Evolutionary conservation across 2,888 invertebrate species (phyloP), one percentile per base, ranked within the genome.

Genomic region (Sphecodes monilicornis): DNA sequence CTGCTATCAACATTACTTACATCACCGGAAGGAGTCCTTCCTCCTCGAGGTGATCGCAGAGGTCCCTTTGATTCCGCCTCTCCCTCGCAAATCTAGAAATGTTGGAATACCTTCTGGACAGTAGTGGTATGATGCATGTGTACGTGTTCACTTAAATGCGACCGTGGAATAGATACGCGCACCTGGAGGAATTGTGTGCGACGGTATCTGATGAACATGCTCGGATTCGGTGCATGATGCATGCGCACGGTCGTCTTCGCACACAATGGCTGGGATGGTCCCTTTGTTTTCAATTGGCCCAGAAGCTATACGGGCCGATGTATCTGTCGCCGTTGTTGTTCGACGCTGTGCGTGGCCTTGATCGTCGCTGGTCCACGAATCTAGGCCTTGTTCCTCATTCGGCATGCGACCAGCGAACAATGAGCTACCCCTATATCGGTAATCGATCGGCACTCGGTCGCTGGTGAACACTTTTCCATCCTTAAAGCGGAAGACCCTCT

Each of bases 271-370:
- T 39, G 81, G 81, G 77, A 84, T 78, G 84, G 69, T 57, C 70
- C 84, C 78, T 84, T 86, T 88, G 84, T 88, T 86, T 88, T 68
- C 70, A 66, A 36, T 36, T 68, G 39, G 81, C 57, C 68, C 36
- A 41, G 57, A 72, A 76, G 54, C 85, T 18, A n/a, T 68, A 39
- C 80, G 39, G 75, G 43, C 54, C 76, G 73, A 85, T 66, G 32
- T 29, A 79, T 70, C 74, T 18, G 29, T 41, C 46, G 66, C 22
- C 76, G 69, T 72, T 43, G 80, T 43, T 46, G 81, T 72, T 72
- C 76, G 81, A 46, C 71, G 46, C 46, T 68, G 41, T 81, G 76
- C 88, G 78, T 88, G 84, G 83, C 88, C 88, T 88, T 88, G 88
- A 78, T 82, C 84, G 74, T 77, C 76, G 29, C 29, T 57, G 43